Evolutionary conservation across 2,113 vertebrate species (phyloP).

Genomic region (Morone saxatilis): DNA sequence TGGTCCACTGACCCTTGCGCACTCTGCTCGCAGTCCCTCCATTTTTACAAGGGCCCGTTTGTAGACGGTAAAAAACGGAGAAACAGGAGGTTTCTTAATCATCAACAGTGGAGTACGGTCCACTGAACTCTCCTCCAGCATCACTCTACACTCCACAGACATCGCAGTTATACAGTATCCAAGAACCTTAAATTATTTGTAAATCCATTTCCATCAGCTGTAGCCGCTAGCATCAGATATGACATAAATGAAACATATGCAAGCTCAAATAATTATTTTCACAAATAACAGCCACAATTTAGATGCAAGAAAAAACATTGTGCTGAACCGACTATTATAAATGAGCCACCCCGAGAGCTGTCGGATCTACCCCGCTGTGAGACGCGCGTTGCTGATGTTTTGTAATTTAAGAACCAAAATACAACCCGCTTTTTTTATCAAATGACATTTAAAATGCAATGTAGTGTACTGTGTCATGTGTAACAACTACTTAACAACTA

Average conservation of each 20-base stretch:
- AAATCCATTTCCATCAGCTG: neutral
- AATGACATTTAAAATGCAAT: constrained; percentile 20
- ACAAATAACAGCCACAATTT: constrained; percentile 7
- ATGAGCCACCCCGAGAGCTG: constrained; percentile 9
- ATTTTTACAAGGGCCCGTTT: constrained; percentile 6
- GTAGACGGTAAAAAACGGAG: constrained; percentile 23
- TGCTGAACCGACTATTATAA: neutral
- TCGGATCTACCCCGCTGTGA: constrained; percentile 2
- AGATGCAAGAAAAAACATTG: neutral
- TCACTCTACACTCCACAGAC: neutral
- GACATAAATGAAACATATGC: neutral
- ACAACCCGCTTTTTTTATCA: neutral
- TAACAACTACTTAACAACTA: neutral
- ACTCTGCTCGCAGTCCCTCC: constrained; percentile 5
- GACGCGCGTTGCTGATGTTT: neutral
- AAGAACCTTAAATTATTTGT: neutral
- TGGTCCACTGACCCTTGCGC: constrained; percentile 17
- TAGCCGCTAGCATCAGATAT: neutral
- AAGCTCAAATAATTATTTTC: neutral
- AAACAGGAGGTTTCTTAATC: constrained; percentile 26
- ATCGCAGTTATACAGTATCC: neutral
- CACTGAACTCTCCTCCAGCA: neutral
- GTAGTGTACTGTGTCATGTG: no score
- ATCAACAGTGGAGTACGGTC: neutral
- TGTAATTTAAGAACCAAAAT: constrained; percentile 16